Base-by-base conservation (phyloP, 2,797 vertebrate genomes). In the Centropyge bicolor region DNA sequence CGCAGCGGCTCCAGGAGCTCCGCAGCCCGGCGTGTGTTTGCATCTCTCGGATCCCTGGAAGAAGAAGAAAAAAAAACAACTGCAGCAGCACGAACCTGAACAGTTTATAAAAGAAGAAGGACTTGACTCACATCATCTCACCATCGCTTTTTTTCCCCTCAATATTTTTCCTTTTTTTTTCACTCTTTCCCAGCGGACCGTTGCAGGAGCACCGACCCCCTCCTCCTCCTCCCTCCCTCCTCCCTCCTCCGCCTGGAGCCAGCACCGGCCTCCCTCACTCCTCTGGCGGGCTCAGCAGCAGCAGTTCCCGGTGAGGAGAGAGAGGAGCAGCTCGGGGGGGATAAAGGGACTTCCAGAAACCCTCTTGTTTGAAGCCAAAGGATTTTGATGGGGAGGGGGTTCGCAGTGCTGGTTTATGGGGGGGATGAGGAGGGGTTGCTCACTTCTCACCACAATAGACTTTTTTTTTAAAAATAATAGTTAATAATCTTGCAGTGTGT, bases 261-360 rank as follows among this genome's bases (percentile, higher is more conserved):
- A 8, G 8, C 22, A 35, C 83, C 89, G 76, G 54, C 78, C 84
- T 71, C 78, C 68, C 56, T 2, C 80, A 4, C 82, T 84, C 76
- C 74, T 77, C 80, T 68, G 80, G 57, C 88, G 75, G 82, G 76
- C 83, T 74, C 83, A 61, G 31, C 54, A 60, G 90, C 86, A 78
- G 91, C 86, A 81, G 54, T 82, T 82, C 88, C 87, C 88, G 87
- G 91, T 90, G 89, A 91, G 91, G 61, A 85, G 85, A 75, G 72
- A 82, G 72, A 46, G 67, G 66, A 65, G 38, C 49, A 16, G 56
- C 27, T n/a, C 65, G 11, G 46, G 38, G 48, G 40, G 48, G 43
- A 61, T 38, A 45, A 11, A 74, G 71, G 79, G 86, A 90, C 83
- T 70, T 45, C 79, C 80, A 80, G 71, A 74, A 63, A 66, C 54